Conservation (phyloP, 2,113 vertebrate species). For the Hippocampus zosterae region DNA sequence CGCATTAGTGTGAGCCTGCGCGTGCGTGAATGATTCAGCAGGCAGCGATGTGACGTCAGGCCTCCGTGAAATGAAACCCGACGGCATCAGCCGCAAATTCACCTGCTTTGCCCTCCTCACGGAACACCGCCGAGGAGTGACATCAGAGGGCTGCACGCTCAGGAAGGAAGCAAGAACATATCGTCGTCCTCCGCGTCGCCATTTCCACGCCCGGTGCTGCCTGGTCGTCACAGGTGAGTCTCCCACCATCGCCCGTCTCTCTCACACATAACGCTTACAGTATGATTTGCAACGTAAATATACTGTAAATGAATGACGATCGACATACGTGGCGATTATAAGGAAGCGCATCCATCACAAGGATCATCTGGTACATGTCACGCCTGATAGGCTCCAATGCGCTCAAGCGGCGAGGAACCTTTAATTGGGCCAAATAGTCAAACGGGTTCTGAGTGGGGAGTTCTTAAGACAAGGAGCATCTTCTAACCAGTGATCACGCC, state of each 20-base stretch:
- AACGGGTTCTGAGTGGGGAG: not conserved
- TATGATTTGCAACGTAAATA: too few relatives aligned
- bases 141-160: not conserved
- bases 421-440: not conserved
- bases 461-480: not conserved
- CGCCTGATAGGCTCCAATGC: not conserved
- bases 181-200: not conserved
- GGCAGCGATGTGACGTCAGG: not conserved
- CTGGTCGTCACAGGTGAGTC: conserved; percentile 37
- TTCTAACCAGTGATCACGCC: not conserved
- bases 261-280: too few relatives aligned
- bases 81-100: not conserved
- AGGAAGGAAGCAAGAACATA: not conserved
- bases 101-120: not conserved
- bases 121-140: not conserved
- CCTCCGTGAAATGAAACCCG: not conserved
- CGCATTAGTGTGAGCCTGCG: conserved; percentile 11
- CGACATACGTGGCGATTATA: not conserved
- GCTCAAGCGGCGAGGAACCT: not conserved
- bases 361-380: not conserved
- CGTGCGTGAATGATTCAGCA: conserved; percentile 54
- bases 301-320: not conserved
- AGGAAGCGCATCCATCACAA: not conserved
- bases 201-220: conserved; percentile 46
- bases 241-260: not conserved